Evolutionary conservation across 1,140 invertebrate genomes (phyloP).

Genomic region (Neodiprion lecontei): DNA sequence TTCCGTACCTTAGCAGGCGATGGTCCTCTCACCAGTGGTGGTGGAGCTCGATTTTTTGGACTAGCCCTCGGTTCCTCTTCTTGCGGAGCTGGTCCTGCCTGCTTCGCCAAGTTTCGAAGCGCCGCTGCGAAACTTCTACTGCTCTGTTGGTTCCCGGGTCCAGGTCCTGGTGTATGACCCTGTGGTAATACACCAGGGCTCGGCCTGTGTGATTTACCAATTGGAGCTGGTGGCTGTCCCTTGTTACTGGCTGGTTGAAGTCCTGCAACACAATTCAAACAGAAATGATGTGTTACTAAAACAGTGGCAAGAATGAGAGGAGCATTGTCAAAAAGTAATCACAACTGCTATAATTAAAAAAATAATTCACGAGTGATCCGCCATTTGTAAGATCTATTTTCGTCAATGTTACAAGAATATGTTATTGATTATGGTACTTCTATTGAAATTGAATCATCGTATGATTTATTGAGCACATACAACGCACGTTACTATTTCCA

Average conservation of each 20-base stretch:
- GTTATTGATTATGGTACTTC: too few relatives aligned
- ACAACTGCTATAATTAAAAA: too few relatives aligned
- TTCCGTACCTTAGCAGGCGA: conserved; percentile 56
- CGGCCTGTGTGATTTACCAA: conserved; percentile 57
- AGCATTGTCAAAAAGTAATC: too few relatives aligned
- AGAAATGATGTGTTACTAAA: not conserved
- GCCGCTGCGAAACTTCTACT: conserved; percentile 75
- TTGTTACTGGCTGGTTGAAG: conserved; percentile 55
- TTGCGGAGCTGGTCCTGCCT: conserved; percentile 68
- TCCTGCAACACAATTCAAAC: conserved; percentile 43
- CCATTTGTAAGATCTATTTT: too few relatives aligned
- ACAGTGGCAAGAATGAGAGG: not conserved
- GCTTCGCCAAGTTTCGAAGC: conserved; percentile 80
- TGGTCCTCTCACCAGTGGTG: conserved; percentile 56
- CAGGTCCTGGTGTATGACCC: conserved; percentile 61
- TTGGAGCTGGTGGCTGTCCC: conserved; percentile 48
- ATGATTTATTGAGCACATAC: too few relatives aligned
- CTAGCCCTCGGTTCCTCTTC: conserved; percentile 56
- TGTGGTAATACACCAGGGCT: conserved; percentile 57
- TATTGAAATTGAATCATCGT: too few relatives aligned
- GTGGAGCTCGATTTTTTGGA: conserved; percentile 57
- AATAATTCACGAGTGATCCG: too few relatives aligned
- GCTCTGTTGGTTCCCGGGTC: conserved; percentile 58
- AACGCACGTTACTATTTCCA: not conserved
- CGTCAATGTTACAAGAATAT: too few relatives aligned